Conservation (phyloP, 2,888 invertebrate species). For the Tinea pellionella region DNA sequence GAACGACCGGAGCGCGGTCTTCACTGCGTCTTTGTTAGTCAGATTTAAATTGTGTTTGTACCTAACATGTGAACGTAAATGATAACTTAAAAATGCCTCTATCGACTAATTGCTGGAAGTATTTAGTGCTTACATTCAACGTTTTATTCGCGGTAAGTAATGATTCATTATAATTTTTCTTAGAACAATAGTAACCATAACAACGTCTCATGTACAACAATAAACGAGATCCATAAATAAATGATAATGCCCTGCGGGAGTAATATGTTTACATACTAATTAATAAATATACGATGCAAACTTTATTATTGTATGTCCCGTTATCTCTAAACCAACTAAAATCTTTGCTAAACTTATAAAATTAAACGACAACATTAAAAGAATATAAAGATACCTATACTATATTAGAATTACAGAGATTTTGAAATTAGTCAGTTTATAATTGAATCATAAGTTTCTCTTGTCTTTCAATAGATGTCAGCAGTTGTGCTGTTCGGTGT, state of each 20-base stretch:
- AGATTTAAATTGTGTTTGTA: constrained; percentile 35
- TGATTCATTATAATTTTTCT: neutral
- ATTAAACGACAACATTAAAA: neutral
- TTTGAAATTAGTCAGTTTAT: neutral
- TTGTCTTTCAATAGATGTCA: constrained; percentile 63
- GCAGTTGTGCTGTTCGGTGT: constrained; percentile 66
- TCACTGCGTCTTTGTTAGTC: constrained; percentile 45
- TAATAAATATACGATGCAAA: neutral
- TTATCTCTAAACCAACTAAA: neutral
- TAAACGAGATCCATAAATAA: neutral
- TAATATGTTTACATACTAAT: neutral
- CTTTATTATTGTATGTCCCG: neutral
- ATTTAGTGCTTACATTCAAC: constrained; percentile 60
- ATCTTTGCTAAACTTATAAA: neutral
- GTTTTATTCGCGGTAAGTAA: constrained; percentile 60
- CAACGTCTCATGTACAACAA: neutral
- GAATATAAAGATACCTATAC: neutral
- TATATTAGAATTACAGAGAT: neutral
- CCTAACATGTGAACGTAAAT: constrained; percentile 48
- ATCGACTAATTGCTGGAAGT: constrained; percentile 63
- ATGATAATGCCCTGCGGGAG: neutral
- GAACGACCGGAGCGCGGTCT: constrained; percentile 34
- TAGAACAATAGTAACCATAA: neutral
- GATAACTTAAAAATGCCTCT: constrained; percentile 44
- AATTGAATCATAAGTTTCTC: neutral